Conservation (phyloP, 92 coral and sea anemone genomes). For the Umimayanthus kanabou region DNA sequence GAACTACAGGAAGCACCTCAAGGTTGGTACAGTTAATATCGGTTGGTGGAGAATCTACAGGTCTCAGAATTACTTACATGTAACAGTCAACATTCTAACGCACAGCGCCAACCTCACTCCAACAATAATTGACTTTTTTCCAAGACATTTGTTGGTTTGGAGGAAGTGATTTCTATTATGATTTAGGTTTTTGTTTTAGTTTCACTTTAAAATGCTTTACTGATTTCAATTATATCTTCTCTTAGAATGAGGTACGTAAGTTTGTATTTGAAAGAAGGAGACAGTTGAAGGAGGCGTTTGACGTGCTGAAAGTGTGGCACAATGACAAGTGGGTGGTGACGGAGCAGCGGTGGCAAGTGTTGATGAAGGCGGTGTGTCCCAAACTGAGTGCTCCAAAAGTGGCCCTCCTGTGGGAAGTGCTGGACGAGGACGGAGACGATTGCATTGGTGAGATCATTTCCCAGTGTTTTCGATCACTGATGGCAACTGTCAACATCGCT, state of each 20-base stretch:
- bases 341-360: too few relatives aligned
- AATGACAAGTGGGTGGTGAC: slow-evolving; percentile 75
- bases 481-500: too few relatives aligned
- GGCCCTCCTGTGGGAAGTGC: slow-evolving; percentile 88
- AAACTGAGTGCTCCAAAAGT: too few relatives aligned
- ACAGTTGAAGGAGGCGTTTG: slow-evolving; percentile 94
- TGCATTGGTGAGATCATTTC: slow-evolving; percentile 65
- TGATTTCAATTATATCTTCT: background rate
- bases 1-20: slow-evolving; percentile 89
- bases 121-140: too few relatives aligned
- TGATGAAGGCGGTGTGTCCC: too few relatives aligned
- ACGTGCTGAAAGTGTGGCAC: slow-evolving; percentile 74
- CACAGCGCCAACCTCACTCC: too few relatives aligned
- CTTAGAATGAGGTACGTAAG: slow-evolving; percentile 91
- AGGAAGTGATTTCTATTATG: background rate
- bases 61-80: too few relatives aligned
- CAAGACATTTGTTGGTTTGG: background rate
- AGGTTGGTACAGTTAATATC: slow-evolving; percentile 53
- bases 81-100: too few relatives aligned
- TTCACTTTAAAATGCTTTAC: background rate
- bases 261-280: slow-evolving; percentile 92
- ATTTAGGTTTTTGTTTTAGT: background rate
- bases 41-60: too few relatives aligned
- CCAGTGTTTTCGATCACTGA: background rate
- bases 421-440: slow-evolving; percentile 76